These are phyloP conservation scores for Diorhabda sublineata DNA, from an alignment of 1,140 invertebrate species.

Conservation along the genomic window DNA sequence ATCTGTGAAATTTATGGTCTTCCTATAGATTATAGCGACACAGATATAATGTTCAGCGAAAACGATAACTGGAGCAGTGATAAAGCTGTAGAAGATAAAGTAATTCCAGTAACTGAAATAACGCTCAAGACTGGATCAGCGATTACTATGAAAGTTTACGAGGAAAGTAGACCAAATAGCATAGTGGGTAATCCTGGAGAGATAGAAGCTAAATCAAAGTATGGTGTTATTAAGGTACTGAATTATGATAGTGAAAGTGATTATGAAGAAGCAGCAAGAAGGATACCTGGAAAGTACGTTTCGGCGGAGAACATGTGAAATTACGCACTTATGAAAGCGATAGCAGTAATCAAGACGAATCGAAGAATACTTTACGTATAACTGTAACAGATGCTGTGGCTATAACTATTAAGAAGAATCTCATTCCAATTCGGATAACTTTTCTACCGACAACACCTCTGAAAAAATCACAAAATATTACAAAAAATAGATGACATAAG, in stretches of 20 bases:
- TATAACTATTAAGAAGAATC: slow-evolving; percentile 29
- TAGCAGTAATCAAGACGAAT: slow-evolving; percentile 50
- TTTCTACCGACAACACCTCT: slow-evolving; percentile 29
- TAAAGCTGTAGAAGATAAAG: slow-evolving; percentile 49
- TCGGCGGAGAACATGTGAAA: slow-evolving; percentile 78
- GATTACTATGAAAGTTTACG: slow-evolving; percentile 75
- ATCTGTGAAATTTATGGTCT: slow-evolving; percentile 25
- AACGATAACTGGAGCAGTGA: slow-evolving; percentile 11
- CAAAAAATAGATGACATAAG: slow-evolving; percentile 24
- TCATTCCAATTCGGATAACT: slow-evolving; percentile 36
- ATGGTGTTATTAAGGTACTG: slow-evolving; percentile 52
- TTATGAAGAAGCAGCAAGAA: slow-evolving; percentile 44
- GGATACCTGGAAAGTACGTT: slow-evolving; percentile 61
- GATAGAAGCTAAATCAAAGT: slow-evolving; percentile 1
- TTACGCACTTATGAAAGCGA: slow-evolving; percentile 78
- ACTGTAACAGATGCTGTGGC: slow-evolving; percentile 33
- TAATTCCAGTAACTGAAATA: slow-evolving; percentile 76
- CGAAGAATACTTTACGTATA: slow-evolving; percentile 27
- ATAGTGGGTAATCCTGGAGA: background rate
- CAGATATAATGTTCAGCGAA: background rate
- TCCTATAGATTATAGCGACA: slow-evolving; percentile 18
- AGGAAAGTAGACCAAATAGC: slow-evolving; percentile 54
- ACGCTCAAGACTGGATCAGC: slow-evolving; percentile 71
- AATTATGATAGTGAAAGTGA: slow-evolving; percentile 55
- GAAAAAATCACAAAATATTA: slow-evolving; percentile 11